A percentile compares a stretch with the other conserved stretches of the same genome.
phyloP scores from a whole-genome alignment of 2,888 invertebrate genomes.

The Didymodactylos carnosus region DNA sequence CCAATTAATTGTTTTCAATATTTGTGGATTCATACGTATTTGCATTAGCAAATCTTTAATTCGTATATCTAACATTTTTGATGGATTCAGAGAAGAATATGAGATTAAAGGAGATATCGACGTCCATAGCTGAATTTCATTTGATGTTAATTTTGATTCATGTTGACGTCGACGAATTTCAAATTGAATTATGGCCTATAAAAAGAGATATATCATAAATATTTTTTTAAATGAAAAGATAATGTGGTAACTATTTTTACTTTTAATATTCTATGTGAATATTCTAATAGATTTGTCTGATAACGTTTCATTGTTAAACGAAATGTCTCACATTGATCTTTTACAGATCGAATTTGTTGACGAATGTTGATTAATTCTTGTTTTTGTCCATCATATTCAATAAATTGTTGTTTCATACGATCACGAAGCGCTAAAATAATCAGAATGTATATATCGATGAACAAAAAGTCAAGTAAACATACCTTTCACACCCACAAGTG shows the following conservation, averaged over 20 bases:
- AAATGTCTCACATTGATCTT: not conserved
- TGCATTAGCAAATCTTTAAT: not conserved
- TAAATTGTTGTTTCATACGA: not conserved
- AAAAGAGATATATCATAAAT: not conserved
- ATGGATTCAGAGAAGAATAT: too few relatives aligned
- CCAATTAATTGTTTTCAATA: not conserved
- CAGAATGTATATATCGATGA: not conserved
- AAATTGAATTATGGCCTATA: not conserved
- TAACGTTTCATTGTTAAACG: not conserved
- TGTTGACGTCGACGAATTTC: not conserved
- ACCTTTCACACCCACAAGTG: conserved; percentile 63
- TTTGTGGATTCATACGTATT: not conserved
- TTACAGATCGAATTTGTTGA: not conserved
- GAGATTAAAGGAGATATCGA: not conserved
- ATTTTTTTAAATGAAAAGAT: not conserved
- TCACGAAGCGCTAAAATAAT: not conserved
- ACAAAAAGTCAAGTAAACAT: not conserved
- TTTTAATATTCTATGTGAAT: not conserved
- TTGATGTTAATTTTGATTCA: not conserved
- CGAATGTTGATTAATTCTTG: not conserved
- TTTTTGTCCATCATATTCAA: not conserved
- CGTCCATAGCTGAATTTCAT: not conserved
- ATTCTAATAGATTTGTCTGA: not conserved
- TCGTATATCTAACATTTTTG: not conserved
- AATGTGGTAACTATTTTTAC: not conserved